Conservation (phyloP, 2,797 vertebrate species). For the Chrysocyon brachyurus region DNA sequence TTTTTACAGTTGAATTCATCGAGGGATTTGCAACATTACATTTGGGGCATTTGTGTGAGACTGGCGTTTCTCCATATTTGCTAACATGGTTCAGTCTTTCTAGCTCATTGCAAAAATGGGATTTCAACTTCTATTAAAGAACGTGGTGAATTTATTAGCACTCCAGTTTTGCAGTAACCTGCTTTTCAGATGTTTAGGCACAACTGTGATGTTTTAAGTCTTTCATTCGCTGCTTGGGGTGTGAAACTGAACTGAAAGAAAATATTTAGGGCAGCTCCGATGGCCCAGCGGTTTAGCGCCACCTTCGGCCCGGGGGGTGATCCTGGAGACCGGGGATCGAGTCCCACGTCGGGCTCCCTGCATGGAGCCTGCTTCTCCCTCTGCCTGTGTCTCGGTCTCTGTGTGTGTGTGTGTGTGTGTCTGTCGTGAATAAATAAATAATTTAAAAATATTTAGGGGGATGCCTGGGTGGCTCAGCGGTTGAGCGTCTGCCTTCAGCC, state of each 20-base stretch:
- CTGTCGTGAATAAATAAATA: too few species aligned
- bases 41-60: neutral
- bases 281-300: too few species aligned
- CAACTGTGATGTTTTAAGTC: conserved; percentile 28
- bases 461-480: too few species aligned
- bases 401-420: too few species aligned
- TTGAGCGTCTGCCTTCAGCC: too few species aligned
- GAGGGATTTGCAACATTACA: conserved; percentile 46
- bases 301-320: too few species aligned
- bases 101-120: neutral
- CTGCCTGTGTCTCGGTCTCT: too few species aligned
- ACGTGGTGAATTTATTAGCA: conserved; percentile 1
- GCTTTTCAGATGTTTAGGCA: conserved; percentile 19
- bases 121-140: conserved; percentile 25
- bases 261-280: neutral
- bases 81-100: neutral
- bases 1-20: conserved; percentile 57
- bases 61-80: neutral
- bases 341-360: too few species aligned
- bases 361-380: too few species aligned
- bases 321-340: too few species aligned
- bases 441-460: neutral
- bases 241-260: conserved; percentile 55
- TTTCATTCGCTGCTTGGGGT: neutral
- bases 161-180: neutral